Base-by-base conservation (phyloP, 30 jellyfish, hydroid and myxozoan species). In the Hydractinia echinata region DNA sequence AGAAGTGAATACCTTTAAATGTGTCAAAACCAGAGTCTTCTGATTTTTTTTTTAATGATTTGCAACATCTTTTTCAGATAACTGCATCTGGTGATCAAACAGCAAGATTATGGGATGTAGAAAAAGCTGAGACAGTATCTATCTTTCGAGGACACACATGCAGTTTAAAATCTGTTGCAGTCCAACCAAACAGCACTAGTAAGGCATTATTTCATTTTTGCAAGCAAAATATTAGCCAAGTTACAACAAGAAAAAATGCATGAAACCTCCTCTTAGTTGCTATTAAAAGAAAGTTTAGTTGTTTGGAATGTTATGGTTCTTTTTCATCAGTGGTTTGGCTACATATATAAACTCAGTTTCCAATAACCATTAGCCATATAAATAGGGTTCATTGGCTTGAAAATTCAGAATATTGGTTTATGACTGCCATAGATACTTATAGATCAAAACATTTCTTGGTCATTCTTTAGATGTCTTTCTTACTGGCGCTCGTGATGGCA, bases 401-500 rank as follows among this genome's bases (percentile, higher is more conserved):
- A 30, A 30, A 30, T 30, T 30, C 44, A 30, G 44, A 30, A 30
- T 30, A 30, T 30, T 30, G 44, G 1, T 30, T 30, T 30, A 2
- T 30, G 44, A 30, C 44, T 30, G 44, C 44, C 44, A 30, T 2
- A 30, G 44, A 0, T 30, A 30, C 44, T 30, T 30, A 30, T 30
- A 30, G 44, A 30, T 30, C 2, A 30, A 30, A 30, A 30, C 44
- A 30, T 30, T 30, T 30, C 44, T 2, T 30, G 44, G 2, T 30
- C 44, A 30, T 7, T 64, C 14, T 39, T 8, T 62, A 85, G 95
- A 64, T 81, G 95, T 94, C 30, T 94, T 94, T 88, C 92, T 94
- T 61, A 94, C 99, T 79, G 99, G 99, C 64, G 99, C 99, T 1
- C 89, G 99, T 7, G 99, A 94, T 76, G 99, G 99, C 6, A 94